Evolutionary conservation across 1,140 invertebrate species (phyloP), one percentile per base, ranked within the genome.

Genomic region (Argopecten irradians): DNA sequence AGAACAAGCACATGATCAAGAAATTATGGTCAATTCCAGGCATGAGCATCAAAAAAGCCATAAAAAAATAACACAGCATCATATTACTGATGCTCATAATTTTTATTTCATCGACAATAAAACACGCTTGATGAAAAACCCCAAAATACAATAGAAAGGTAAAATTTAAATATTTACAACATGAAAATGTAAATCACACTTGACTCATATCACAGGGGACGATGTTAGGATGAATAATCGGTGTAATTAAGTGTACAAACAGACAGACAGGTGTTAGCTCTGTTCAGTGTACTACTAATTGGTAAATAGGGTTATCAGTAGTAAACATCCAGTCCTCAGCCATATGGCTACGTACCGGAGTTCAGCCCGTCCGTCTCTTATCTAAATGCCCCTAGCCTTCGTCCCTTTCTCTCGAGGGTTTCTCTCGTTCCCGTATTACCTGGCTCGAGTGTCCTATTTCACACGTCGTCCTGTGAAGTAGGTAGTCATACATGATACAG

Each of bases 191-290:
- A 16, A 71, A 71, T n/a, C 55, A 28, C n/a, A 3, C 55, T 71
- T 71, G 8, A 71, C 55, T 71, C 22, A 5, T 71, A n/a, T 71
- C 28, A 71, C 28, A 22, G 55, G 55, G 28, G 55, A 71, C 22
- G n/a, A 71, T 1, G 55, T 71, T 22, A 71, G 55, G 22, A 71
- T 71, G 55, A 71, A 71, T 71, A 71, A 71, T 71, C 55, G 8
- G 8, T 71, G 55, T 71, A 71, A 71, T 71, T 71, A 71, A 71
- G 55, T 71, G 22, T 71, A 71, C 28, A 71, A 71, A 71, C 55
- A 71, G 55, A 71, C 55, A n/a, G 55, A 71, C 55, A 71, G 55
- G 55, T 71, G 55, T 71, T 71, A 71, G 55, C 55, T n/a, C 55
- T 71, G 55, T 71, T 28, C 55, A 71, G 55, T 71, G 55, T 71